Percentiles rank a stretch among this genome's conserved stretches.
Conservation (phyloP, 2,113 vertebrate species). For the Dryoscopus gambensis region DNA sequence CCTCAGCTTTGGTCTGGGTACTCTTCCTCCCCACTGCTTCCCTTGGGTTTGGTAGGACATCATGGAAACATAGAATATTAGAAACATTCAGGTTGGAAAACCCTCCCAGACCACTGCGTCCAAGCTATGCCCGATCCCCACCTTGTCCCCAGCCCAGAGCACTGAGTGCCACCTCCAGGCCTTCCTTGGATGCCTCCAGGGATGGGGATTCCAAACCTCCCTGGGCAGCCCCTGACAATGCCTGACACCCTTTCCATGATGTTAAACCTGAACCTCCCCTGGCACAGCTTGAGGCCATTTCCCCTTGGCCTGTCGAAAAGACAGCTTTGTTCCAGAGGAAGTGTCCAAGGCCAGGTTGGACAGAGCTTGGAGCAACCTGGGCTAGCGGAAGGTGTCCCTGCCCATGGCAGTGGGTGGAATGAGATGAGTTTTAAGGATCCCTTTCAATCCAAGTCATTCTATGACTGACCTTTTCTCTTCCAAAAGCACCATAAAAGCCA, state of each 20-base stretch:
- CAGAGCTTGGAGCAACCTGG: neutral
- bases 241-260: neutral
- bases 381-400: neutral
- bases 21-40: neutral
- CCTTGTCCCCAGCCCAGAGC: neutral
- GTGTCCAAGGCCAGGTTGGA: neutral
- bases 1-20: neutral
- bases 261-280: neutral
- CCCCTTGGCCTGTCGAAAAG: neutral
- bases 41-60: neutral
- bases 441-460: neutral
- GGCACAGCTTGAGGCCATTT: neutral
- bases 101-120: accelerated
- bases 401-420: neutral
- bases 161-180: neutral
- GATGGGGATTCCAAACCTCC: neutral
- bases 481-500: neutral
- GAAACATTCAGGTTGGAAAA: neutral
- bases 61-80: neutral
- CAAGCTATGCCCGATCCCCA: neutral
- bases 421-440: neutral
- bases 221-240: neutral
- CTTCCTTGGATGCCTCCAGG: neutral
- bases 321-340: neutral
- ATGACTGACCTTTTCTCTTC: neutral